Evolutionary conservation across 2,113 vertebrate species (phyloP).

Genomic region (Numenius arquata): DNA sequence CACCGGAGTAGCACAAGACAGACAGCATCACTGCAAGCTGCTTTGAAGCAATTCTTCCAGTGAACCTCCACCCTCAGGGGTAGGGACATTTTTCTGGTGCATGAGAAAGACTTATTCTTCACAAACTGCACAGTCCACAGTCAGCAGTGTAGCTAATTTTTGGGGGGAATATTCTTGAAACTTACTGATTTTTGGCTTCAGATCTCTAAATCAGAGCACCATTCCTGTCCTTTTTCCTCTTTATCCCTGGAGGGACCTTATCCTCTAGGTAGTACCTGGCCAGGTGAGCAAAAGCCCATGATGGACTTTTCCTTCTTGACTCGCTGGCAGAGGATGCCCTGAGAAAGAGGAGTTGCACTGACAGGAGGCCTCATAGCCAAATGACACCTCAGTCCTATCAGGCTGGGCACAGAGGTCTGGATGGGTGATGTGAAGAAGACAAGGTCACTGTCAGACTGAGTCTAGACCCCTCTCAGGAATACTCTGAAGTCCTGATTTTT

Average conservation of each 20-base stretch:
- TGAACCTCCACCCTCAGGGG: neutral
- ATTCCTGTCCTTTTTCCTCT: neutral
- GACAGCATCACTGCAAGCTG: neutral
- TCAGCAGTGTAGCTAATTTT: neutral
- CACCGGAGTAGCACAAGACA: neutral
- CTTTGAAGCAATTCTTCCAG: neutral
- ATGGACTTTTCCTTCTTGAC: neutral
- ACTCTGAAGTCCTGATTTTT: neutral
- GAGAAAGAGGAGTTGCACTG: neutral
- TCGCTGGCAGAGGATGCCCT: neutral
- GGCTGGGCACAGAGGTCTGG: neutral
- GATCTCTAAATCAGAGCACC: neutral
- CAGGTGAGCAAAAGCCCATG: neutral
- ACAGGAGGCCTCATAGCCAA: neutral
- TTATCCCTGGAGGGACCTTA: neutral
- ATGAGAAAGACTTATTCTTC: neutral
- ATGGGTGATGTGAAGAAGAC: neutral
- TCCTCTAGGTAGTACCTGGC: neutral
- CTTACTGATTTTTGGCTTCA: neutral
- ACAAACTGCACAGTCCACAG: neutral
- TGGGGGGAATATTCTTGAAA: neutral
- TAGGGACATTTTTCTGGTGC: neutral
- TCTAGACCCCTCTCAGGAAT: neutral
- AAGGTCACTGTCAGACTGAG: neutral
- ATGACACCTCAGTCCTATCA: neutral